A percentile compares a stretch with the other conserved stretches of the same genome.
These are phyloP conservation scores for Drosophila subobscura DNA, from an alignment of 1,140 invertebrate genomes.

Conservation along the genomic window DNA sequence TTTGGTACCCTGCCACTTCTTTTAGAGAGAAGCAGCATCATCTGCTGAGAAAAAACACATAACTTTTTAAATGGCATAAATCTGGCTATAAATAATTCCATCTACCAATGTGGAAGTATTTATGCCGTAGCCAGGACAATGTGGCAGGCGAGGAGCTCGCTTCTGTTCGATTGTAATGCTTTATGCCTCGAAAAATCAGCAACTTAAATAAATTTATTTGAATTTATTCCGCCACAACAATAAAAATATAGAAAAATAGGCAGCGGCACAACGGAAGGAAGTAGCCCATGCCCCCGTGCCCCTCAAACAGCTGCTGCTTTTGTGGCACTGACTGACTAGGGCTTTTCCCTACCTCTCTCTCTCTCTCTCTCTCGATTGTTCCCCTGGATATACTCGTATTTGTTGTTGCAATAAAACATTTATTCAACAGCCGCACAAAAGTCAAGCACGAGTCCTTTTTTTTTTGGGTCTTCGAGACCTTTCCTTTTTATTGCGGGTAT, in stretches of 20 bases:
- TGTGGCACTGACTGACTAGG: conserved; percentile 34
- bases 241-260: conserved; percentile 68
- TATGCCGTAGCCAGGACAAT: conserved; percentile 58
- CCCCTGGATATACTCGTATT: conserved; percentile 46
- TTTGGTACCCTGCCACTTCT: neutral
- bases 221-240: conserved; percentile 77
- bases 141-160: conserved; percentile 23
- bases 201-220: conserved; percentile 80
- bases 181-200: conserved; percentile 52
- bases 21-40: conserved; percentile 1
- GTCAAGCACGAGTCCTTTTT: conserved; percentile 73
- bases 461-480: conserved; percentile 58
- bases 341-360: conserved; percentile 41
- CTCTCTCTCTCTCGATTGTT: conserved; percentile 18
- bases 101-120: conserved; percentile 62
- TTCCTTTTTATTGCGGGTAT: conserved; percentile 64
- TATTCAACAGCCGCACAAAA: conserved; percentile 46
- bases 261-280: neutral
- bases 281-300: neutral
- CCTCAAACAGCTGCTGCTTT: conserved; percentile 63
- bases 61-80: conserved; percentile 71
- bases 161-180: conserved; percentile 23
- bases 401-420: conserved; percentile 67
- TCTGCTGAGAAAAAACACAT: conserved; percentile 9
- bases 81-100: conserved; percentile 72